Evolutionary conservation across 2,797 vertebrate species (phyloP), one percentile per base, ranked within the genome.

Genomic region (Gambelia wislizenii): DNA sequence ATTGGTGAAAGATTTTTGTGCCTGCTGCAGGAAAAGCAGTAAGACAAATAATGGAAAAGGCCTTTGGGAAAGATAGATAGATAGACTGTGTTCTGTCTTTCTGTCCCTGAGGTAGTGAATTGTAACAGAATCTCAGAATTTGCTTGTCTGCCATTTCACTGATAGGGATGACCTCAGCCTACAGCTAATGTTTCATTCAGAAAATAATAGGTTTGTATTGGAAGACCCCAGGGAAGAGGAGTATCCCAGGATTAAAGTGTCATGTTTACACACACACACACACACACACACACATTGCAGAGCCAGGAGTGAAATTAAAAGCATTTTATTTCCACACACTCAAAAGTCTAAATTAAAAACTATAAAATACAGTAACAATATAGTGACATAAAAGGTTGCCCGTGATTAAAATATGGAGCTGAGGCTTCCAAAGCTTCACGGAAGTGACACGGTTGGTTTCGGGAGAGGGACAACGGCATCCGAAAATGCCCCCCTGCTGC

Each of bases 1-100:
- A n/a, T 1, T 13, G 78, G 77, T 94, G 84, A 13, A 87, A 77
- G 61, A 89, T 47, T 44, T 75, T 93, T 67, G 84, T 91, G 42
- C 79, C 91, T 90, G 82, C 85, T 93, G 91, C 88, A 94, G 91
- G 92, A 91, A 77, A 52, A 42, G 42, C 83, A 92, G 87, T 90
- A 89, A 93, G 36, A 93, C 82, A 91, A 89, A 93, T 92, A 93
- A 95, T 92, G 90, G 80, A 94, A 79, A 64, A 90, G 92, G 92
- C 74, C 88, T 89, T 93, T 64, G 89, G 93, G 91, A 91, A 93
- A 85, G 91, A n/a, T n/a, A 94, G 78, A 88, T 83, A 86, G 89
- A 91, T 67, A 47, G 76, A 92, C 87, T 91, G 85, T 47, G 39
- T 42, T 74, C 85, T 79, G 89, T 88, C 84, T 88, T 18, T 89